phyloP scores from a whole-genome alignment of 2,888 invertebrate genomes.

The Chymomyza fuscimana region DNA sequence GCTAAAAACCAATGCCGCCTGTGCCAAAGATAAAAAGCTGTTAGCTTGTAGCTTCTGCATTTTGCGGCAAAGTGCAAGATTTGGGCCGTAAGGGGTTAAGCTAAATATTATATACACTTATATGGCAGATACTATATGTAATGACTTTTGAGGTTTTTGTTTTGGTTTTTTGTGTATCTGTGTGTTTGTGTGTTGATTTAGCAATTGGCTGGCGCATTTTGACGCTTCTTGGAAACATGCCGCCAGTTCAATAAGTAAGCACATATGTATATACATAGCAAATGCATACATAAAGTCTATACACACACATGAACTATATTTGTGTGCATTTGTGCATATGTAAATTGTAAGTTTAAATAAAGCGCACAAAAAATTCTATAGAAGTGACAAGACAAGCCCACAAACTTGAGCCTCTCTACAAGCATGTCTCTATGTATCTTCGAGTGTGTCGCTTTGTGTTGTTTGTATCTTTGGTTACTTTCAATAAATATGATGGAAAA shows the following conservation, averaged over 20 bases:
- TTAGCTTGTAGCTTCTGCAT: conserved; percentile 77
- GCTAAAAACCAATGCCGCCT: conserved; percentile 53
- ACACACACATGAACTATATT: not conserved
- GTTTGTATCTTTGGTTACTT: conserved; percentile 32
- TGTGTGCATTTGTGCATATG: conserved; percentile 36
- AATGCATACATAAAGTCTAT: not conserved
- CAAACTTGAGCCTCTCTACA: conserved; percentile 18
- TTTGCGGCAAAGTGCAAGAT: conserved; percentile 45
- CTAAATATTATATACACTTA: not conserved
- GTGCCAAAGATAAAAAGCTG: conserved; percentile 74
- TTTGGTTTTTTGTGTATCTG: conserved; percentile 54
- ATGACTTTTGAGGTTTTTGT: conserved; percentile 69
- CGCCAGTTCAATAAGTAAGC: conserved; percentile 57
- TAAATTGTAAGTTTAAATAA: conserved; percentile 56
- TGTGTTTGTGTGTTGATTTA: conserved; percentile 57
- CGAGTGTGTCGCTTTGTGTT: conserved; percentile 18
- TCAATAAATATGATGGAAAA: conserved; percentile 69
- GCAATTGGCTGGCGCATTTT: conserved; percentile 54
- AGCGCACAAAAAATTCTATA: conserved; percentile 22
- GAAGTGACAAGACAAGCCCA: conserved; percentile 17
- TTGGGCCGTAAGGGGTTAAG: conserved; percentile 12
- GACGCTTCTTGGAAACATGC: conserved; percentile 60
- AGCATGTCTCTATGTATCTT: conserved; percentile 14
- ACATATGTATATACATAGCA: conserved; percentile 7
- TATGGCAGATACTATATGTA: conserved; percentile 58